Percentiles rank a stretch among this genome's conserved stretches.
These are phyloP conservation scores for Hephaestus fuliginosus DNA, from an alignment of 2,797 vertebrate genomes.

Conservation along the genomic window DNA sequence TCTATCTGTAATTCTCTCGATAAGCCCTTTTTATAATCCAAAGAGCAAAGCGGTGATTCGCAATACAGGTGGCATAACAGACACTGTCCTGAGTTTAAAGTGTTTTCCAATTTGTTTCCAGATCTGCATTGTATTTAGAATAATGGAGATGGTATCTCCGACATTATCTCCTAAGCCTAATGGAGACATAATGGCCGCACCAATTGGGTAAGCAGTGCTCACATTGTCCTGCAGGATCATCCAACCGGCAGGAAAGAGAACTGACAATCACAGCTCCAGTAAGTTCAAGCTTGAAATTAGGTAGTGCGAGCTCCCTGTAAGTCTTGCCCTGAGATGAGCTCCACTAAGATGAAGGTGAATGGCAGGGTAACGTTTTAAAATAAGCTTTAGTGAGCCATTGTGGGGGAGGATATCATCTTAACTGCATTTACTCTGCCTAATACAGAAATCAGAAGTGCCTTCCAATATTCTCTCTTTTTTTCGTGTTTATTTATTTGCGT, in stretches of 20 bases:
- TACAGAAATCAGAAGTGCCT: constrained; percentile 2
- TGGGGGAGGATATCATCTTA: background rate
- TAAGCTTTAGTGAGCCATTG: background rate
- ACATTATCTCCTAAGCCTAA: constrained; percentile 16
- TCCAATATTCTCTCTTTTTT: background rate
- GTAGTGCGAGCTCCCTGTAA: background rate
- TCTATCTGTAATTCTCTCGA: constrained; percentile 32
- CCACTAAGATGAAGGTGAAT: constrained; percentile 10
- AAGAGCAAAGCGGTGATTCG: constrained; percentile 9
- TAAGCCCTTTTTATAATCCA: constrained; percentile 26
- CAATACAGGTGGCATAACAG: background rate
- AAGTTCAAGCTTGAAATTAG: constrained; percentile 26
- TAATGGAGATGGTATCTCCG: constrained; percentile 1
- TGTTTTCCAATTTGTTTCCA: constrained; percentile 25
- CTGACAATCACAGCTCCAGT: constrained; percentile 16
- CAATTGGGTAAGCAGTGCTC: constrained; percentile 8
- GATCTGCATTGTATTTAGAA: constrained; percentile 10
- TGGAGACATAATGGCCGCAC: background rate
- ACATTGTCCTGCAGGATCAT: constrained; percentile 19
- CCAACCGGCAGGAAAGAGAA: constrained; percentile 21
- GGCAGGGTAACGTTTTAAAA: background rate
- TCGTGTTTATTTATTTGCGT: constrained; percentile 4
- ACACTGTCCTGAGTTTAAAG: constrained; percentile 20
- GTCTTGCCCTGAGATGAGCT: constrained; percentile 1
- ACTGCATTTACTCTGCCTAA: background rate